These are phyloP conservation scores for Enteromius unitaeniatus DNA, from an alignment of 2,797 vertebrate genomes.

Conservation along the genomic window DNA sequence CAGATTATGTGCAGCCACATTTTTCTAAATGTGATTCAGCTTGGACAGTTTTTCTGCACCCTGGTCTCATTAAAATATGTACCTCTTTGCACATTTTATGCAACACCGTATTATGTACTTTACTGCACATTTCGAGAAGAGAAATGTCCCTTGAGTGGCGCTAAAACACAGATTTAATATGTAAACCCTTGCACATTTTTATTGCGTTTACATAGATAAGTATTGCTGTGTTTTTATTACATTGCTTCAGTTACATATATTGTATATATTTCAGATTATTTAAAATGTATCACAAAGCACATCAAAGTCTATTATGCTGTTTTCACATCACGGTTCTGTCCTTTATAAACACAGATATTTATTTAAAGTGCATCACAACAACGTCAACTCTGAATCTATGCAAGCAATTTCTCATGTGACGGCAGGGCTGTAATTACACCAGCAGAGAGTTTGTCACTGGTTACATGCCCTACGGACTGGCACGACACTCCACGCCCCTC, in stretches of 20 bases:
- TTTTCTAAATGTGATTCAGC: neutral
- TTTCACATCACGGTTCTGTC: neutral
- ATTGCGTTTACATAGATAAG: no score
- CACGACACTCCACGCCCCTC: slow-evolving; percentile 38
- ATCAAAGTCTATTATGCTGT: neutral
- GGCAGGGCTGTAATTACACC: slow-evolving; percentile 51
- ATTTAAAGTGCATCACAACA: slow-evolving; percentile 30
- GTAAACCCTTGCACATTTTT: no score
- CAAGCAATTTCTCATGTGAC: slow-evolving; percentile 38
- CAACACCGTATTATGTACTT: no score
- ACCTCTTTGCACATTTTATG: no score
- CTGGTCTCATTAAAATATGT: no score
- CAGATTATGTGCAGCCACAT: neutral
- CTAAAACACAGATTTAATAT: no score
- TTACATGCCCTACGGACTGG: slow-evolving; percentile 48
- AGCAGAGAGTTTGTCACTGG: slow-evolving; percentile 45
- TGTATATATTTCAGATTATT: neutral
- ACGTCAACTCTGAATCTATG: slow-evolving; percentile 32
- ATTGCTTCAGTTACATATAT: neutral
- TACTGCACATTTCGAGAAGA: no score
- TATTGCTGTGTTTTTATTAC: no score
- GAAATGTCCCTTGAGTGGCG: no score
- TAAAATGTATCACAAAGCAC: neutral
- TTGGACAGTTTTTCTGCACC: neutral
- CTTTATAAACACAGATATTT: neutral